These are phyloP conservation scores for Hydrolagus affinis DNA, from an alignment of 2,113 vertebrate species.

Conservation along the genomic window DNA sequence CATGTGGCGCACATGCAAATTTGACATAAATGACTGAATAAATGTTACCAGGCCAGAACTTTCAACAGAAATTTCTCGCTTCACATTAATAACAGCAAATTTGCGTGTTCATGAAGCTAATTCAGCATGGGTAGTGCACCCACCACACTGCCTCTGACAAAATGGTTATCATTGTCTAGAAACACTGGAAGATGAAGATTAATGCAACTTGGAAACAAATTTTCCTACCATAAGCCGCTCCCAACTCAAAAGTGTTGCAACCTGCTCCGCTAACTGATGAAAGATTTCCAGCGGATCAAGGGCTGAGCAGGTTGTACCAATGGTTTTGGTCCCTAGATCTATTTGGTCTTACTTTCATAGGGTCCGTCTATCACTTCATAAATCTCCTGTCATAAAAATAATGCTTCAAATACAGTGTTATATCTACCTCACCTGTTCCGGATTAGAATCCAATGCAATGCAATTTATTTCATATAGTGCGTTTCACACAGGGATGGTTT, in stretches of 20 bases:
- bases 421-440: too few relatives aligned
- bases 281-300: background rate
- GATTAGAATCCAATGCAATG: too few relatives aligned
- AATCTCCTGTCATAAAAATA: too few relatives aligned
- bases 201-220: background rate
- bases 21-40: conserved; percentile 14
- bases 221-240: too few relatives aligned
- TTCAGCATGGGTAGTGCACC: background rate
- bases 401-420: too few relatives aligned
- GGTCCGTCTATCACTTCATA: too few relatives aligned
- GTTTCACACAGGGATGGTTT: too few relatives aligned
- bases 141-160: background rate
- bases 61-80: conserved; percentile 13
- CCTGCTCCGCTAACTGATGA: background rate
- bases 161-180: background rate
- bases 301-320: background rate
- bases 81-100: background rate
- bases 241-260: background rate
- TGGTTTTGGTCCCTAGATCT: background rate
- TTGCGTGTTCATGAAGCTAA: background rate
- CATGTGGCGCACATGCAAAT: background rate
- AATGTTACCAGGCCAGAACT: background rate
- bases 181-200: background rate
- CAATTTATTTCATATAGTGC: too few relatives aligned
- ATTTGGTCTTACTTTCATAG: background rate